Percentiles rank a stretch among this genome's conserved stretches.
phyloP scores from a whole-genome alignment of 1,140 invertebrate species.

The Macrotrachela quadricornifera region DNA sequence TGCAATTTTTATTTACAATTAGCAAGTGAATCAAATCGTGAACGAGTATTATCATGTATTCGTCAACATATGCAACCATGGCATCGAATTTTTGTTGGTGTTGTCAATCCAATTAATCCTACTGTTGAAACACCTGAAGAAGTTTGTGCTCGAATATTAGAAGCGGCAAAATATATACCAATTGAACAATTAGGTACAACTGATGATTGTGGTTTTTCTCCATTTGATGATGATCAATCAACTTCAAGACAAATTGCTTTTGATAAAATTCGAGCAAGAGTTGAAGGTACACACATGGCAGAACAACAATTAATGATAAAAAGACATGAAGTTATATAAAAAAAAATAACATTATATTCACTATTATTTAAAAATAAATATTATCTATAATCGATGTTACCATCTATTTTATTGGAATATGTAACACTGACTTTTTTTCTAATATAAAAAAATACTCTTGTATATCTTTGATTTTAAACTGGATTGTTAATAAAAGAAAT shows the following conservation, averaged over 20 bases:
- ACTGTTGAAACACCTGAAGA: not conserved
- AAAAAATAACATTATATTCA: too few species aligned
- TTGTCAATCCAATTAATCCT: not conserved
- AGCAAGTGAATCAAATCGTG: not conserved
- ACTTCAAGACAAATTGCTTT: not conserved
- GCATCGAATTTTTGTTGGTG: not conserved
- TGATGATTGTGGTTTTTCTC: not conserved
- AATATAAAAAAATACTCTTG: too few species aligned
- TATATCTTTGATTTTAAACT: too few species aligned
- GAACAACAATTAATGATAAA: too few species aligned
- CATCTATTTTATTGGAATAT: too few species aligned
- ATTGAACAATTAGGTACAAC: not conserved
- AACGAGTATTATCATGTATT: not conserved
- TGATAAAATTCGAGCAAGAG: not conserved
- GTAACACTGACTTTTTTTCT: too few species aligned
- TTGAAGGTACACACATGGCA: not conserved
- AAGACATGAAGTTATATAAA: too few species aligned
- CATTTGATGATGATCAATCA: not conserved
- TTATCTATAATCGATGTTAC: too few species aligned
- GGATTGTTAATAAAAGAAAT: too few species aligned
- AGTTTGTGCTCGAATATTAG: not conserved
- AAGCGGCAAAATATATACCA: not conserved
- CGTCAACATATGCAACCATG: not conserved
- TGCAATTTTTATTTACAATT: not conserved
- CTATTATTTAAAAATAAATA: too few species aligned